These are phyloP conservation scores for Synanthedon vespiformis DNA, from an alignment of 2,888 invertebrate species.

Conservation along the genomic window DNA sequence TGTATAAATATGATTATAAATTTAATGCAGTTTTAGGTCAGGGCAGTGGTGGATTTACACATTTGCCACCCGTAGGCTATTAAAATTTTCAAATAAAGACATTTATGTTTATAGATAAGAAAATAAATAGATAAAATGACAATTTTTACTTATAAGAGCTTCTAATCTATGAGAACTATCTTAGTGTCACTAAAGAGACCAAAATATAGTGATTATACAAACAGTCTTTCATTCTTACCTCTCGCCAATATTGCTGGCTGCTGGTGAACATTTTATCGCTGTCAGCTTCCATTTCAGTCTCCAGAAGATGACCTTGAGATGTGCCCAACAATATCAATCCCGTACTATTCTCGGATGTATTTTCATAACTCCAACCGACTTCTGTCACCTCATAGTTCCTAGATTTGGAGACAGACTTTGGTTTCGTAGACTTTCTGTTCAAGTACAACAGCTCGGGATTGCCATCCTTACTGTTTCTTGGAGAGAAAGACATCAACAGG, in stretches of 20 bases:
- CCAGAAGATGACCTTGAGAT: conserved; percentile 89
- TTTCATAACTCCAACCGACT: conserved; percentile 88
- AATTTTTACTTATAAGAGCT: background rate
- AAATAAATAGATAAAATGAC: background rate
- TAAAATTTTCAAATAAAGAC: too few relatives aligned
- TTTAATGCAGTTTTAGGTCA: too few relatives aligned
- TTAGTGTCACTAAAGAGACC: background rate
- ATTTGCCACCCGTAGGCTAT: too few relatives aligned
- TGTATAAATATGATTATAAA: too few relatives aligned
- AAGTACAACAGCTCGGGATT: conserved; percentile 84
- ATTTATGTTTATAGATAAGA: too few relatives aligned
- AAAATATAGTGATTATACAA: background rate
- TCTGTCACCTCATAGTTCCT: conserved; percentile 88
- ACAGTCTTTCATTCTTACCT: conserved; percentile 65
- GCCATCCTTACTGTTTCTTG: conserved; percentile 68
- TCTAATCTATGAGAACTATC: conserved; percentile 4
- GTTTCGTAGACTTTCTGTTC: conserved; percentile 79
- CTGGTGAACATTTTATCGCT: conserved; percentile 87
- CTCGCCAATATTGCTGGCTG: conserved; percentile 84
- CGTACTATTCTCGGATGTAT: conserved; percentile 77
- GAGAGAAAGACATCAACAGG: conserved; percentile 79
- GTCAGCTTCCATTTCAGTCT: conserved; percentile 86
- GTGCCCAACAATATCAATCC: conserved; percentile 91
- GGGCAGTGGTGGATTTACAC: too few relatives aligned
- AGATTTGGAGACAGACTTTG: conserved; percentile 74